Evolutionary conservation across 1,140 invertebrate species (phyloP).

Genomic region (Aphaenogaster rudis): DNA sequence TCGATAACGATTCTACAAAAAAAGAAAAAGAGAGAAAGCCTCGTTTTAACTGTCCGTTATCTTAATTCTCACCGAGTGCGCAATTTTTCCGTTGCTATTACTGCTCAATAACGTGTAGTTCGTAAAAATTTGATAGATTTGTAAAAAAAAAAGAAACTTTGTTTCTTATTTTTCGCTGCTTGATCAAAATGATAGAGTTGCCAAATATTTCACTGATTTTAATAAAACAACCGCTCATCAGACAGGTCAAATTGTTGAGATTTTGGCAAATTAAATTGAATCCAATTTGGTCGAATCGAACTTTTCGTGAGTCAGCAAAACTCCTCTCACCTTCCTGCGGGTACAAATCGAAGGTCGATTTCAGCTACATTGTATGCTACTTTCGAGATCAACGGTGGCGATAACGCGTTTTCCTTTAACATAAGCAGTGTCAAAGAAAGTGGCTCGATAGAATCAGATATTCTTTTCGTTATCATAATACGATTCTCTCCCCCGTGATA

Average conservation of each 20-base stretch:
- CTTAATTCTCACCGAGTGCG: not conserved
- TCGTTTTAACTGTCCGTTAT: constrained; percentile 32
- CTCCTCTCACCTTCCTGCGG: not conserved
- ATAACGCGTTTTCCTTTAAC: constrained; percentile 27
- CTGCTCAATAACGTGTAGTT: not conserved
- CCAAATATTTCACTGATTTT: constrained; percentile 38
- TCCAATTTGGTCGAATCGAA: constrained; percentile 16
- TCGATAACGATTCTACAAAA: constrained; percentile 31
- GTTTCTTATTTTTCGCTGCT: not conserved
- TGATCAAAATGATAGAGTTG: constrained; percentile 1
- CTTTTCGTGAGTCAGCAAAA: constrained; percentile 43
- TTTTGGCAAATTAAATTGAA: constrained; percentile 48
- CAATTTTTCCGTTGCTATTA: constrained; percentile 9
- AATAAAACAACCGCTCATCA: constrained; percentile 49
- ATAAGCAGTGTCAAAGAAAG: constrained; percentile 39
- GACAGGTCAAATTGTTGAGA: not conserved
- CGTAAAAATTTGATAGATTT: not conserved
- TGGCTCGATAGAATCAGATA: constrained; percentile 26
- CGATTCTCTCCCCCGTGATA: not conserved
- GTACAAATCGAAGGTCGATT: constrained; percentile 53
- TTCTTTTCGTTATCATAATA: constrained; percentile 27
- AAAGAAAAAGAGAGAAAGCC: not conserved
- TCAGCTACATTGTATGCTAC: constrained; percentile 43
- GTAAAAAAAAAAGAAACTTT: not conserved
- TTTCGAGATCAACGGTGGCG: constrained; percentile 43